Percentiles rank a stretch among this genome's conserved stretches.
Evolutionary conservation across 2,113 vertebrate species (phyloP).

Genomic region (Pagrus major): DNA sequence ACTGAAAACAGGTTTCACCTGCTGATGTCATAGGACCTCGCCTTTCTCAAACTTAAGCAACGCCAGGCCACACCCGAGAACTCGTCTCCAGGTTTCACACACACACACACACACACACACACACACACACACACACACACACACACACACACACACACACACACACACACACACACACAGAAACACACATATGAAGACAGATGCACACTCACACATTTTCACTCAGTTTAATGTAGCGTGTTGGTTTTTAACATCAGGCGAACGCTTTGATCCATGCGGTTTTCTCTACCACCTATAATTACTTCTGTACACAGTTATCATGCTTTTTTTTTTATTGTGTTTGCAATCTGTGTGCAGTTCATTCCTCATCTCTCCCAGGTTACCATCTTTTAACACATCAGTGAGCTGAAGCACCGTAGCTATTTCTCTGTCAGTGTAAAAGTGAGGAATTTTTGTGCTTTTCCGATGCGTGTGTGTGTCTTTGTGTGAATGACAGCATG

Average conservation of each 20-base stretch:
- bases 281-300: neutral
- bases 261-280: neutral
- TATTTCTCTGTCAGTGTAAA: neutral
- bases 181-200: neutral
- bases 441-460: neutral
- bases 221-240: neutral
- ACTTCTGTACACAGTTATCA: neutral
- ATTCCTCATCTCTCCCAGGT: neutral
- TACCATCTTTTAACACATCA: neutral
- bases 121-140: slow-evolving; percentile 5
- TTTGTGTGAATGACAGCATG: neutral
- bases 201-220: neutral
- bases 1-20: slow-evolving; percentile 78
- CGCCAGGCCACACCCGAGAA: slow-evolving; percentile 57
- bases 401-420: neutral
- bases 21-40: slow-evolving; percentile 73
- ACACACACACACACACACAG: slow-evolving; percentile 8
- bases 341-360: neutral
- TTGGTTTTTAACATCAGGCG: neutral
- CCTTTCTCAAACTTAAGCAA: slow-evolving; percentile 62
- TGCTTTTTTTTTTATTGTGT: neutral
- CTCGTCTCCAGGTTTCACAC: slow-evolving; percentile 42
- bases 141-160: neutral
- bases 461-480: neutral
- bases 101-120: slow-evolving; percentile 23